phyloP scores from a whole-genome alignment of 64 coral and sea anemone species.

The Hydrozoanthus tunicans region DNA sequence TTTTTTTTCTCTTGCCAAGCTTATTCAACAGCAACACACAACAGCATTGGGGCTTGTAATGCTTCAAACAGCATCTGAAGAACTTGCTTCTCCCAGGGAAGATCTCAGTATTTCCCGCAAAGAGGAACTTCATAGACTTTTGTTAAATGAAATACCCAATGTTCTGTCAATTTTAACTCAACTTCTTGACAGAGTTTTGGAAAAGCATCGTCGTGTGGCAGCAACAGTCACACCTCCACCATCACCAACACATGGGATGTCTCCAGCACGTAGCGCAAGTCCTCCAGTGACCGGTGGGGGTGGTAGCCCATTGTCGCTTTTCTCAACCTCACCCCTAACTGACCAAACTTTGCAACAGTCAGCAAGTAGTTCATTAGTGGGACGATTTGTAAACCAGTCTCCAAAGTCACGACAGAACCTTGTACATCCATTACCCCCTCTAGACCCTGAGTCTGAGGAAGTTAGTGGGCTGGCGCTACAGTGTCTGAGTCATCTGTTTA shows the following conservation, averaged over 20 bases:
- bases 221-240: constrained; percentile 93
- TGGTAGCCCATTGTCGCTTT: constrained; percentile 48
- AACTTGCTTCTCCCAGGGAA: constrained; percentile 86
- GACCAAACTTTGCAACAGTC: constrained; percentile 70
- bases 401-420: constrained; percentile 86
- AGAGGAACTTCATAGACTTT: constrained; percentile 90
- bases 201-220: constrained; percentile 88
- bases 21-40: constrained; percentile 87
- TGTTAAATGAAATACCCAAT: constrained; percentile 86
- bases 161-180: constrained; percentile 74
- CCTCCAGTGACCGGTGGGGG: constrained; percentile 62
- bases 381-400: constrained; percentile 82
- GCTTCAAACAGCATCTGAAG: constrained; percentile 98
- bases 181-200: constrained; percentile 86
- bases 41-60: constrained; percentile 80
- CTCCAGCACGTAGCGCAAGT: constrained; percentile 72
- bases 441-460: constrained; percentile 95
- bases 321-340: constrained; percentile 39
- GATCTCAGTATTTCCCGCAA: constrained; percentile 92
- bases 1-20: constrained; percentile 32
- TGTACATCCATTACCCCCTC: constrained; percentile 82
- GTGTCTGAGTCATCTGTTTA: constrained; percentile 89
- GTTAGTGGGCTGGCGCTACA: constrained; percentile 72
- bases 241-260: constrained; percentile 95
- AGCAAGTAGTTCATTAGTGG: constrained; percentile 69